Percentiles rank a stretch among this genome's conserved stretches.
Conservation (phyloP, 2,113 vertebrate species). For the Ailuropoda melanoleuca region DNA sequence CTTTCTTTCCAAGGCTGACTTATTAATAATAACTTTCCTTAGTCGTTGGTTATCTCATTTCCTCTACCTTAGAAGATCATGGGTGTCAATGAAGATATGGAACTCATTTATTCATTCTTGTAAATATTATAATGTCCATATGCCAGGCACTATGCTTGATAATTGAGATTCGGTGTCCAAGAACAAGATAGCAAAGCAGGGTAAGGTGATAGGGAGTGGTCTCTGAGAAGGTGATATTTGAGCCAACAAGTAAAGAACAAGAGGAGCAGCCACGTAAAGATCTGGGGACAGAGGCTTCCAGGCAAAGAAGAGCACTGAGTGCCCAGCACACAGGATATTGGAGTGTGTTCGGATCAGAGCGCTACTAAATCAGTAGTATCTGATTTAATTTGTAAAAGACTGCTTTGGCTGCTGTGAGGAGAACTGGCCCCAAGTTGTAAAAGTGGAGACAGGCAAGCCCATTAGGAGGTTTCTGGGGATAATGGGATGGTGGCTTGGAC, state of each 20-base stretch:
- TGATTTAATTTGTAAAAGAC: neutral
- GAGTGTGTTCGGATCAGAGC: neutral
- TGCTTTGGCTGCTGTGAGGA: neutral
- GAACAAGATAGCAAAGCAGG: neutral
- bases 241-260: neutral
- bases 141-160: neutral
- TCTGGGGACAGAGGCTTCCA: neutral
- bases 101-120: neutral
- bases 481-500: neutral
- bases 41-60: neutral
- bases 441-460: neutral
- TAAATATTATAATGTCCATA: neutral
- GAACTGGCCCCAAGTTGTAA: neutral
- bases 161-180: neutral
- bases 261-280: neutral
- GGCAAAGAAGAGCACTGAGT: neutral
- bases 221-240: neutral
- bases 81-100: neutral
- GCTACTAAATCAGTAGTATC: neutral
- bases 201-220: neutral
- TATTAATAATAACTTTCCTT: constrained; percentile 13
- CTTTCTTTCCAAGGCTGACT: neutral
- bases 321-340: no score
- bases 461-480: neutral
- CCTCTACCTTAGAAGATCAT: neutral